Percentiles rank a stretch among this genome's conserved stretches.
Conservation (phyloP, 2,113 vertebrate genomes). For the Pelodiscus sinensis region DNA sequence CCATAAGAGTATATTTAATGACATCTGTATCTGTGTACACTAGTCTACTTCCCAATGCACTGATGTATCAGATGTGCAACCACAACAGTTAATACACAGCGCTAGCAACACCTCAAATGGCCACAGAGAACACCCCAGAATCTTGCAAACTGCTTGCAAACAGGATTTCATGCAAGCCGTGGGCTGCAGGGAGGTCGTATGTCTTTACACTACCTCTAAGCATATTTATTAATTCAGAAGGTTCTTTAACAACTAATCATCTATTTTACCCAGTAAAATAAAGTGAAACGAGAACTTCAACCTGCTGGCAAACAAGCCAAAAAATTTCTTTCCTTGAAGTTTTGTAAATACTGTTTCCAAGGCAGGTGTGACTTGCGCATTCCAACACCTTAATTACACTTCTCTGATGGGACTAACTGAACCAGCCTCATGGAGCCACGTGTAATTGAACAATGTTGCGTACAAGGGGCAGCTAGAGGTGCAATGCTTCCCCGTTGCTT, state of each 20-base stretch:
- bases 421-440: too few species aligned
- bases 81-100: background rate
- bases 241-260: background rate
- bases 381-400: fast-evolving
- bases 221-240: fast-evolving
- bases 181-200: fast-evolving
- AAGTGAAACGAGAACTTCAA: fast-evolving
- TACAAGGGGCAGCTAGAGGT: background rate
- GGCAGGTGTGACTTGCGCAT: fast-evolving
- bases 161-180: fast-evolving
- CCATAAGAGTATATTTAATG: background rate
- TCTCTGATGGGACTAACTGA: background rate
- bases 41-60: conserved; percentile 53
- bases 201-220: background rate
- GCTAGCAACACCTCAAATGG: background rate
- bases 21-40: background rate
- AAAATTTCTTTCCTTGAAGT: fast-evolving
- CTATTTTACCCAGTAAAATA: fast-evolving
- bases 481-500: background rate
- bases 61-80: conserved; percentile 7
- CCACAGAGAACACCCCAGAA: background rate
- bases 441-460: fast-evolving
- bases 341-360: fast-evolving
- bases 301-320: fast-evolving
- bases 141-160: background rate